A percentile compares a stretch with the other conserved stretches of the same genome.
These are phyloP conservation scores for Meda fulgida DNA, from an alignment of 2,797 vertebrate genomes.

Conservation along the genomic window DNA sequence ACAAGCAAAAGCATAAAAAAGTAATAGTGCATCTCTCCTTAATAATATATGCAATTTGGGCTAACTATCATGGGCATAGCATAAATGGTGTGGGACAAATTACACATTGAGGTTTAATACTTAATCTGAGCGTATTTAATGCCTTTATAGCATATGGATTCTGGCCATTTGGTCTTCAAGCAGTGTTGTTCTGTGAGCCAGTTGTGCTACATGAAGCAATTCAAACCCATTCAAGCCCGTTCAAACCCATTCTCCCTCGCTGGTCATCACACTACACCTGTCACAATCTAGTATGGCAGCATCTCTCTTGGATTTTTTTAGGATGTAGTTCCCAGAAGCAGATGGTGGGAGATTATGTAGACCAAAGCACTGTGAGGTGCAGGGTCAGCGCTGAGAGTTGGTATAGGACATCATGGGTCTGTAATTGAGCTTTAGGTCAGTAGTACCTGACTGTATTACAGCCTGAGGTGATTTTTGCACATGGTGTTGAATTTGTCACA, in stretches of 20 bases:
- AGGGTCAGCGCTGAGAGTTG: slow-evolving; percentile 8
- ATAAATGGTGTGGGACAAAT: neutral
- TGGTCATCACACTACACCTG: slow-evolving; percentile 50
- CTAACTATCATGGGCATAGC: neutral
- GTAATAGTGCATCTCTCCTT: neutral
- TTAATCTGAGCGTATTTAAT: neutral
- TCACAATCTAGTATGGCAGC: slow-evolving; percentile 60
- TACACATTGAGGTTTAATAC: neutral
- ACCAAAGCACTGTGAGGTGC: slow-evolving; percentile 56
- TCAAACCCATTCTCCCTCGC: slow-evolving; percentile 37
- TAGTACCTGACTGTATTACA: slow-evolving; percentile 27
- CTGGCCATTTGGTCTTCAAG: neutral
- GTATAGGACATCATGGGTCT: slow-evolving; percentile 26
- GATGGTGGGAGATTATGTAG: slow-evolving; percentile 76
- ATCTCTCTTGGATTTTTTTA: slow-evolving; percentile 52
- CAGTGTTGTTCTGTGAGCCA: neutral
- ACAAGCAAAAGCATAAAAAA: neutral
- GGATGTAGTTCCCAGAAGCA: slow-evolving; percentile 70
- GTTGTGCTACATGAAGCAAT: neutral
- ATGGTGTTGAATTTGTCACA: slow-evolving; percentile 45
- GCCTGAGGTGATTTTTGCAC: slow-evolving; percentile 50
- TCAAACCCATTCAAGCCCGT: neutral
- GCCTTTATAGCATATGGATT: neutral
- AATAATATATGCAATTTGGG: neutral
- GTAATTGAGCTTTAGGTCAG: slow-evolving; percentile 51